These are phyloP conservation scores for Merluccius polli DNA, from an alignment of 2,797 vertebrate species.

Conservation along the genomic window DNA sequence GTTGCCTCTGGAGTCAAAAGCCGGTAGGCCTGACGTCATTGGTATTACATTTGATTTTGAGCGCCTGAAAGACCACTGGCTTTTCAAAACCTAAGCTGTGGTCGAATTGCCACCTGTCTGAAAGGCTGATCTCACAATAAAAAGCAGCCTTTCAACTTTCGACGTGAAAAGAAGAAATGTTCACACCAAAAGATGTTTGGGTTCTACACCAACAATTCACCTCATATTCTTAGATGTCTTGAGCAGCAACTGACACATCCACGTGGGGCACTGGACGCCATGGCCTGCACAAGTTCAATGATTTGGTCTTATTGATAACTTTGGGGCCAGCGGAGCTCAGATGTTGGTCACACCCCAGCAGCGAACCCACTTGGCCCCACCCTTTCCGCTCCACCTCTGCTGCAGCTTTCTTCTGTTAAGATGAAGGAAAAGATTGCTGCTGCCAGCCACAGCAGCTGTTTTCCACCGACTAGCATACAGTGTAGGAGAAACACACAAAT, in stretches of 20 bases:
- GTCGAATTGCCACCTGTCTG: conserved; percentile 39
- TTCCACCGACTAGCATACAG: conserved; percentile 29
- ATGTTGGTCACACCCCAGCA: conserved; percentile 35
- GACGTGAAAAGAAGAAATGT: neutral
- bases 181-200: neutral
- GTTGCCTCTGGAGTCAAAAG: conserved; percentile 42
- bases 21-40: conserved; percentile 33
- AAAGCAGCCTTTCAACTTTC: neutral
- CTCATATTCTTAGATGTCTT: neutral
- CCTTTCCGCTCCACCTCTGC: conserved; percentile 52
- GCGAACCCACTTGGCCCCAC: neutral
- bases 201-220: neutral
- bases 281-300: neutral
- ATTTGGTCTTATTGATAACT: neutral
- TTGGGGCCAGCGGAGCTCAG: conserved; percentile 17
- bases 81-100: conserved; percentile 35
- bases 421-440: conserved; percentile 18
- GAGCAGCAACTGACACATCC: neutral
- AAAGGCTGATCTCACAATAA: neutral
- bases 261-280: too few relatives aligned
- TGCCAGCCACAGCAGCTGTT: conserved; percentile 57
- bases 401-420: conserved; percentile 30
- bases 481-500: conserved; percentile 5
- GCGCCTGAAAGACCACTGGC: conserved; percentile 18
- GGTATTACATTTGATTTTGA: conserved; percentile 42